Evolutionary conservation across 2,113 vertebrate genomes (phyloP).

Genomic region (Dromiciops gliroides): DNA sequence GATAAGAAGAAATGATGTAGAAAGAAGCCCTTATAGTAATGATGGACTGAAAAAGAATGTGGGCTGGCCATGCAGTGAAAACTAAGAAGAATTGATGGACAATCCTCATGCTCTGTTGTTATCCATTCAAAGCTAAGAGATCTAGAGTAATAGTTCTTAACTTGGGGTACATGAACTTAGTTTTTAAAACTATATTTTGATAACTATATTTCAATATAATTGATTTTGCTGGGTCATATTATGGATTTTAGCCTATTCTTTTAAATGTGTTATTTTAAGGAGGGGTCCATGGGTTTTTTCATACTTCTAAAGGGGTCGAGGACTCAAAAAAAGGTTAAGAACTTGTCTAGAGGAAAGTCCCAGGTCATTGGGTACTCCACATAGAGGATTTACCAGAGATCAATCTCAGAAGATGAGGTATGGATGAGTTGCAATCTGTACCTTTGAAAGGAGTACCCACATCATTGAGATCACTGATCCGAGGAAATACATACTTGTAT

Average conservation of each 20-base stretch:
- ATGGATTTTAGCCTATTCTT: neutral
- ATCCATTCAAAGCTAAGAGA: neutral
- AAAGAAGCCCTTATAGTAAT: neutral
- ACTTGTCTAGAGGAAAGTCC: neutral
- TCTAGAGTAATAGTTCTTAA: neutral
- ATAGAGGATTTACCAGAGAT: neutral
- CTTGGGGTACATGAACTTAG: neutral
- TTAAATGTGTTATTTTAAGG: neutral
- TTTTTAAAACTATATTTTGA: neutral
- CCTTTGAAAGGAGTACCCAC: neutral
- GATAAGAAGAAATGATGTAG: neutral
- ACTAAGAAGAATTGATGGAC: too few species aligned
- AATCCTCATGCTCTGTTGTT: neutral
- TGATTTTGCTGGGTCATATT: neutral
- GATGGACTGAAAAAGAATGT: neutral
- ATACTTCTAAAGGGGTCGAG: neutral
- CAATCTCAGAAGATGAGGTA: neutral
- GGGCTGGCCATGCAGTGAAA: neutral
- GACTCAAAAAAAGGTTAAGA: neutral
- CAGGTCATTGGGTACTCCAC: neutral
- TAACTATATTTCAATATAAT: neutral
- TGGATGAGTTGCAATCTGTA: neutral
- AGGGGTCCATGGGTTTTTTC: neutral
- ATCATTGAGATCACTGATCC: neutral
- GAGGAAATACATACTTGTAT: neutral